Percentiles rank a stretch among this genome's conserved stretches.
Conservation (phyloP, 2,888 invertebrate genomes). For the Lepas anatifera region DNA sequence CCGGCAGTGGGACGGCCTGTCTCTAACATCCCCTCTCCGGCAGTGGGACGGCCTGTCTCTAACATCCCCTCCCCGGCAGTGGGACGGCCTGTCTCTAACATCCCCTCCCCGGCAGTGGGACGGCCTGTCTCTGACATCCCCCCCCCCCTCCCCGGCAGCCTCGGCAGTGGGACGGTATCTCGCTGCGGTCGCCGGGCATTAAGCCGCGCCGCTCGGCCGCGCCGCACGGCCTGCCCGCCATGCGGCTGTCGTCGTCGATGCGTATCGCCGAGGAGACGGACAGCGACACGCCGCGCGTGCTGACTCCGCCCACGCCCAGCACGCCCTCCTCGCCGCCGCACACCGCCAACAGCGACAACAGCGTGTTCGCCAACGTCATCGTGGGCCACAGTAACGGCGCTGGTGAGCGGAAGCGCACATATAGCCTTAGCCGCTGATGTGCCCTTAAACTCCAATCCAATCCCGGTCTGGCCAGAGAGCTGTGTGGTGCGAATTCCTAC, state of each 20-base stretch:
- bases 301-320: constrained; percentile 38
- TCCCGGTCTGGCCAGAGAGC: too few relatives aligned
- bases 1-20: too few relatives aligned
- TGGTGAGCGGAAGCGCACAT: not conserved
- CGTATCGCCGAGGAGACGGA: constrained; percentile 28
- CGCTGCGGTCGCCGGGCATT: constrained; percentile 77
- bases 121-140: too few relatives aligned
- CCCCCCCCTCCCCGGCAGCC: not conserved
- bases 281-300: constrained; percentile 31
- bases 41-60: not conserved
- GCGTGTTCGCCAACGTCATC: not conserved
- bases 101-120: too few relatives aligned
- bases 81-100: not conserved
- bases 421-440: too few relatives aligned
- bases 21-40: not conserved
- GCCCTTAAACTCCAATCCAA: too few relatives aligned
- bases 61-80: not conserved
- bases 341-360: constrained; percentile 15
- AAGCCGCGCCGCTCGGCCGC: constrained; percentile 51
- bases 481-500: too few relatives aligned
- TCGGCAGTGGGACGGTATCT: constrained; percentile 58
- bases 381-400: constrained; percentile 19
- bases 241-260: constrained; percentile 21
- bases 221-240: constrained; percentile 35
- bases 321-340: constrained; percentile 29